These are phyloP conservation scores for Macroglossus sobrinus DNA, from an alignment of 2,113 vertebrate species.

Conservation along the genomic window DNA sequence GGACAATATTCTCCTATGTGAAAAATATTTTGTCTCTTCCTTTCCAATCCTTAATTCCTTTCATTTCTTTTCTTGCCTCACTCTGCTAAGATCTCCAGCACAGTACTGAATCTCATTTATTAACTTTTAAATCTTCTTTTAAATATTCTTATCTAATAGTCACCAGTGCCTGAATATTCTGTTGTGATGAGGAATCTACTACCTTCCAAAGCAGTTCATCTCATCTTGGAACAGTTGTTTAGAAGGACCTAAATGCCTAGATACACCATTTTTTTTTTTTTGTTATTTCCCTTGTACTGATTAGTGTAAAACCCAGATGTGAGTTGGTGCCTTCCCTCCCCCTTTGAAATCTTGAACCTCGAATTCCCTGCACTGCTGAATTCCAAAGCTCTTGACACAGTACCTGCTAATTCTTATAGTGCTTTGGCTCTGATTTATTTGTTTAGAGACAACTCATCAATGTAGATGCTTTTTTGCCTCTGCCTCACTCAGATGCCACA, in stretches of 20 bases:
- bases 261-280: background rate
- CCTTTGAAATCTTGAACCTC: background rate
- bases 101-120: background rate
- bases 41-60: background rate
- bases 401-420: background rate
- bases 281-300: background rate
- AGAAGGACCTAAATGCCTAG: background rate
- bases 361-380: background rate
- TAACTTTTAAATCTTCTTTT: background rate
- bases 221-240: background rate
- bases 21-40: slow-evolving; percentile 32
- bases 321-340: background rate
- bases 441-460: slow-evolving; percentile 10
- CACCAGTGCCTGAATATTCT: background rate
- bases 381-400: background rate
- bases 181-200: background rate
- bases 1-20: background rate
- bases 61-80: background rate
- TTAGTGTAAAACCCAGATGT: slow-evolving; percentile 5
- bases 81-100: background rate
- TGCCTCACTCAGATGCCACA: background rate
- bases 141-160: background rate
- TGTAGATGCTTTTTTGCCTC: background rate
- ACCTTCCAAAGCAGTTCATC: background rate
- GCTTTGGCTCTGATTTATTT: background rate